Evolutionary conservation across 2,113 vertebrate genomes (phyloP), one percentile per base, ranked within the genome.

Genomic region (Lamprotornis superbus): DNA sequence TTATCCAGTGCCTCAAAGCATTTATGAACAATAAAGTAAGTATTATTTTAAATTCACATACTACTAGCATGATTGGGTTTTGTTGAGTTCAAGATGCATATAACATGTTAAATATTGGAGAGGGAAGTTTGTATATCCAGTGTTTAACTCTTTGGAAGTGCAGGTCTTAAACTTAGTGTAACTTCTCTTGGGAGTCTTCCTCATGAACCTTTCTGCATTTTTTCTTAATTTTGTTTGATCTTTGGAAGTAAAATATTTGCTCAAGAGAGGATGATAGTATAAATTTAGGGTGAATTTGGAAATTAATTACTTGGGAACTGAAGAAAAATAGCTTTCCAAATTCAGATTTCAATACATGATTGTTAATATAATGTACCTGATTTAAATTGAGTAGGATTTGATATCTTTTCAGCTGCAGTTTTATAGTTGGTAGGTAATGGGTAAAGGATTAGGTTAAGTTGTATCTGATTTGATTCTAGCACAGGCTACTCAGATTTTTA

Each of bases 11-110:
- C 97, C 98, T 99, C 96, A 99, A 98, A 98, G 99, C 99, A 70
- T 99, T 99, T 98, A 99, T 99, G 99, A 99, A 99, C 98, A 99
- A 99, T 96, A 99, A 99, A 98, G 99, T 99, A 97, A 97, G 98
- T 97, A 13, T 65, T 78, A 44, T 27, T 94, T 47, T 60, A 24
- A 75, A n/a, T 53, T 93, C 5, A 10, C 3, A 20, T 57, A 15
- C 25, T 76, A 67, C 1, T 37, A 14, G 21, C 12, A 5, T 55
- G 7, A 6, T 20, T 65, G 5, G 0, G 5, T 63, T 83, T 33
- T 73, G 18, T 42, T 55, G 27, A 57, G 25, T 79, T 82, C 3
- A 50, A 46, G 28, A 33, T 37, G 7, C n/a, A 2, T 25, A 12
- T 67, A 18, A 15, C 15, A 4, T 76, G 17, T 10, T 83, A 28